These are phyloP conservation scores for Bicyclus anynana DNA, from an alignment of 1,140 invertebrate species.

Conservation along the genomic window DNA sequence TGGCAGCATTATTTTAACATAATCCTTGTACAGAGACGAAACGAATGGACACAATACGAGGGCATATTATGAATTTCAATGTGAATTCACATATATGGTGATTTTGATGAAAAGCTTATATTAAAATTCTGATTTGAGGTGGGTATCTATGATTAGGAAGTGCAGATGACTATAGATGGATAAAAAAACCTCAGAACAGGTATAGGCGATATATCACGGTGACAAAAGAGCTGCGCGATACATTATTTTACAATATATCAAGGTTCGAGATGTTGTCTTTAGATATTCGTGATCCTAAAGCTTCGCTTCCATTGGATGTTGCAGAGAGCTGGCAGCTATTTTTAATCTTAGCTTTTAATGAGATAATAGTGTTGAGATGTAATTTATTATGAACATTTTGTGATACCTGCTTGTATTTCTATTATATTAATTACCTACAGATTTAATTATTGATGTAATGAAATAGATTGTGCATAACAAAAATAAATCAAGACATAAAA, in stretches of 20 bases:
- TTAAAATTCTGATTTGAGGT: conserved; percentile 60
- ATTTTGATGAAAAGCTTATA: conserved; percentile 63
- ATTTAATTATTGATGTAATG: too few relatives aligned
- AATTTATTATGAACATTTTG: conserved; percentile 3
- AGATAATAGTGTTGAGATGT: conserved; percentile 7
- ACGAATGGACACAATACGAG: conserved; percentile 67
- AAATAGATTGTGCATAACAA: neutral
- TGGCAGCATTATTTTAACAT: conserved; percentile 74
- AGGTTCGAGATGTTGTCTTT: conserved; percentile 16
- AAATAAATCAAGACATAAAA: too few relatives aligned
- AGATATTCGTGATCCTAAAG: conserved; percentile 16
- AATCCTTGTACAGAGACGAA: conserved; percentile 71
- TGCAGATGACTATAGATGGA: conserved; percentile 39
- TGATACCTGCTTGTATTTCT: too few relatives aligned
- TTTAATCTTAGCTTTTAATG: conserved; percentile 4
- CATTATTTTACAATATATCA: conserved; percentile 40
- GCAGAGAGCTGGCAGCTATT: neutral
- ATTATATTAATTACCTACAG: too few relatives aligned
- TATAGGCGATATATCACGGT: conserved; percentile 32
- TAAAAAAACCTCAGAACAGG: conserved; percentile 33
- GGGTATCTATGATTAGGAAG: conserved; percentile 44
- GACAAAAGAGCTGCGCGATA: conserved; percentile 28
- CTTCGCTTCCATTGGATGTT: conserved; percentile 9
- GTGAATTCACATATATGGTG: conserved; percentile 58
- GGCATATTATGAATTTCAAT: conserved; percentile 73